Conservation (phyloP, 2,888 invertebrate genomes). For the Labia minor region DNA sequence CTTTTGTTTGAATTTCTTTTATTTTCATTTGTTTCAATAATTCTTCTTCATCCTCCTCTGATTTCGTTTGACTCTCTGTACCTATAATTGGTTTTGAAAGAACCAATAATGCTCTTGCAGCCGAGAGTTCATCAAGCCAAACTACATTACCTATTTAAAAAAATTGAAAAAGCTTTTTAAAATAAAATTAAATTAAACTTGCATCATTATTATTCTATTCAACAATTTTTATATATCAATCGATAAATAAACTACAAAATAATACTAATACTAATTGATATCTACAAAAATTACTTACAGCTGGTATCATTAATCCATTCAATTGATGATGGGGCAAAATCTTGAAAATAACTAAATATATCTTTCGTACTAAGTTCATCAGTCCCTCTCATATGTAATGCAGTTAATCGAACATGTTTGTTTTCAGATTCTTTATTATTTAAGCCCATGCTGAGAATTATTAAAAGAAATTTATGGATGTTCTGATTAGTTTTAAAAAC, state of each 20-base stretch:
- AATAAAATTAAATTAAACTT: not conserved
- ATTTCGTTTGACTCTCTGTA: conserved; percentile 20
- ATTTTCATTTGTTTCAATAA: conserved; percentile 20
- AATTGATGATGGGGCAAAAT: conserved; percentile 61
- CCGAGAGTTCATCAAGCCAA: conserved; percentile 47
- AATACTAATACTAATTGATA: no score
- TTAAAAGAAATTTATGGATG: not conserved
- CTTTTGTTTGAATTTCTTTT: conserved; percentile 21
- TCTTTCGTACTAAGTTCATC: conserved; percentile 66
- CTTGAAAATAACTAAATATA: conserved; percentile 65
- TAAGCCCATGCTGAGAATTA: conserved; percentile 14
- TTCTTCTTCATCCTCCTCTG: conserved; percentile 20
- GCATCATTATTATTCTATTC: no score
- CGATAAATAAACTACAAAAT: no score
- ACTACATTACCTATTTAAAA: conserved; percentile 48
- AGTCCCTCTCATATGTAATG: conserved; percentile 63
- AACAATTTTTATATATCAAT: no score
- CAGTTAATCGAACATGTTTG: conserved; percentile 56
- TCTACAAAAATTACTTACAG: conserved; percentile 47
- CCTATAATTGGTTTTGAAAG: conserved; percentile 43
- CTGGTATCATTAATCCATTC: conserved; percentile 73
- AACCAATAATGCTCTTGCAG: conserved; percentile 48
- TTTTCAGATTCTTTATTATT: conserved; percentile 32
- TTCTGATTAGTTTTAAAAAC: not conserved
- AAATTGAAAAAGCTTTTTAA: conserved; percentile 16